Base-by-base conservation (phyloP, 2,797 vertebrate species). In the Austrolebias charrua region DNA sequence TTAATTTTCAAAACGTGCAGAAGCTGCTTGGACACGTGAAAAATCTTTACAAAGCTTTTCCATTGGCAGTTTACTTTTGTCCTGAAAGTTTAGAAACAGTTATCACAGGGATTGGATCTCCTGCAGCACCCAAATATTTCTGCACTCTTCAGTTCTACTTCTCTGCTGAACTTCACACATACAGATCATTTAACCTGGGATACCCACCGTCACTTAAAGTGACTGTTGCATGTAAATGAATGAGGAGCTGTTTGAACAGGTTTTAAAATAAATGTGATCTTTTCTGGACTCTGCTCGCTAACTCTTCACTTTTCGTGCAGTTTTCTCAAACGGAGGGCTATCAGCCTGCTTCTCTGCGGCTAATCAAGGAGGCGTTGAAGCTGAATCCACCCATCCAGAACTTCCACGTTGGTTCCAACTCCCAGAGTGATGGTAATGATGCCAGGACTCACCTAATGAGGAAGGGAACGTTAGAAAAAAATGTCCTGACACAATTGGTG, bases 351-450 rank as follows among this genome's bases (percentile, higher is more conserved):
- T 93, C 93, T 52, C 88, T 93, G 16, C 85, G 58, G 57, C 82
- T 94, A 33, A 91, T 94, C 76, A 91, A 92, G 71, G 92, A 93
- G 55, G 92, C 91, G 44, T 80, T 94, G 76, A 93, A 93, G 86
- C 91, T 93, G 81, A 86, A 89, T 35, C 82, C 64, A 1, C 74
- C 83, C 50, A 89, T 78, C 71, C 88, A 84, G 70, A 90, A 75
- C 73, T 65, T 78, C 50, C 80, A 81, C 40, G 4, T 57, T 20
- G 60, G 63, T 60, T 86, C 87, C 55, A 84, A 81, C 76, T 28
- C 81, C 46, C 87, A 88, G 35, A 89, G 88, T 63, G 86, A 92
- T 89, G 86, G 87, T 90, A 80, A 84, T 58, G 53, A 74, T 28
- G 33, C 42, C 20, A 40, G 48, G 29, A 57, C 54, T 46, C 35